phyloP scores from a whole-genome alignment of 2,888 invertebrate genomes.

The Notodonta dromedarius region DNA sequence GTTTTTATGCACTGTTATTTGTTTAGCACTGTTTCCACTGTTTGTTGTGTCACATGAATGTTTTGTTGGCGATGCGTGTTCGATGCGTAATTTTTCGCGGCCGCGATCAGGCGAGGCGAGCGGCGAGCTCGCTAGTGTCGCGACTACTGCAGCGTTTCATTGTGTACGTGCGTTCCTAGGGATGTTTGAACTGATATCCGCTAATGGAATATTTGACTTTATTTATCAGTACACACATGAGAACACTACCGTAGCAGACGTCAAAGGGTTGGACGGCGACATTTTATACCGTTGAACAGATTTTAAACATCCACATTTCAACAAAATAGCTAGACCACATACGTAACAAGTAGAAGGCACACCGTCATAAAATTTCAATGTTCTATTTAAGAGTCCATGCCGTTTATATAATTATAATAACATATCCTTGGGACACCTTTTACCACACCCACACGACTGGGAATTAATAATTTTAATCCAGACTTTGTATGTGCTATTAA shows the following conservation, averaged over 20 bases:
- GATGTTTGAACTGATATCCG: conserved; percentile 10
- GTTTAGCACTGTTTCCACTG: conserved; percentile 35
- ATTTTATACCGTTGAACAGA: background rate
- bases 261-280: background rate
- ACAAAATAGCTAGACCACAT: too few species aligned
- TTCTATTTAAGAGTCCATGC: too few species aligned
- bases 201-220: background rate
- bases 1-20: conserved; percentile 23
- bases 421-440: too few species aligned
- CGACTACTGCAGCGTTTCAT: conserved; percentile 41
- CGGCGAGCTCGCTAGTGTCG: conserved; percentile 29
- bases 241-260: background rate
- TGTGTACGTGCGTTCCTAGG: conserved; percentile 34
- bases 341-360: too few species aligned
- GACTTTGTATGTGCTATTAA: too few species aligned
- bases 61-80: conserved; percentile 17
- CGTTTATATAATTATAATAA: too few species aligned
- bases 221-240: background rate
- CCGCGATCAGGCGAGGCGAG: conserved; percentile 28
- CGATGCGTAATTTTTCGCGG: conserved; percentile 33
- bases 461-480: too few species aligned
- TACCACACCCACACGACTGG: too few species aligned
- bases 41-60: conserved; percentile 4
- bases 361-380: too few species aligned
- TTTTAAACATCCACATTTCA: background rate